Conservation (phyloP, 35 echinoderm and acorn worm genomes). For the Apostichopus parvimensis region DNA sequence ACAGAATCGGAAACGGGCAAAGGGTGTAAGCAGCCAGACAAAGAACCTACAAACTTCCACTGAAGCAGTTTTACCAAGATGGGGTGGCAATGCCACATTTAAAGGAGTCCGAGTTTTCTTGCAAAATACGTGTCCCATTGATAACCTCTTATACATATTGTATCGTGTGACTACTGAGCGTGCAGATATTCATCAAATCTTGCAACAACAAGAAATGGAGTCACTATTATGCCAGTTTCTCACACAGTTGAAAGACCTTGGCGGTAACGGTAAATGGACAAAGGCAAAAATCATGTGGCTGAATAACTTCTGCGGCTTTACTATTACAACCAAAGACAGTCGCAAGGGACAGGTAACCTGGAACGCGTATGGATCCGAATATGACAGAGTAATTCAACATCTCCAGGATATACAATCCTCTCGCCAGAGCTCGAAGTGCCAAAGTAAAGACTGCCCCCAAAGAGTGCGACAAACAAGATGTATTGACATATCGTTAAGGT, state of each 20-base stretch:
- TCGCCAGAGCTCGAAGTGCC: background rate
- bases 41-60: background rate
- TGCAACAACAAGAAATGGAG: no score
- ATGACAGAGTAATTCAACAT: background rate
- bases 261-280: background rate
- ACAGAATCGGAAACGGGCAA: background rate
- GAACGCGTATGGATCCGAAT: background rate
- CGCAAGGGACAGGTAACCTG: background rate
- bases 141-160: background rate
- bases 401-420: background rate
- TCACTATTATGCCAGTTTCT: background rate
- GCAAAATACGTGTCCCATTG: conserved; percentile 17
- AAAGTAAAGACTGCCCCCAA: background rate
- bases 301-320: background rate
- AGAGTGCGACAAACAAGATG: background rate
- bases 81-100: conserved; percentile 26
- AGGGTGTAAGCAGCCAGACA: background rate
- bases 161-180: background rate
- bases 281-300: background rate
- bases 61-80: background rate
- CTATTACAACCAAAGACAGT: background rate
- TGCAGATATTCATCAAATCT: background rate
- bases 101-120: background rate
- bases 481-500: conserved; percentile 1
- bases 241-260: background rate